These are phyloP conservation scores for Eupithecia vulgata DNA, from an alignment of 2,888 invertebrate species.

Conservation along the genomic window DNA sequence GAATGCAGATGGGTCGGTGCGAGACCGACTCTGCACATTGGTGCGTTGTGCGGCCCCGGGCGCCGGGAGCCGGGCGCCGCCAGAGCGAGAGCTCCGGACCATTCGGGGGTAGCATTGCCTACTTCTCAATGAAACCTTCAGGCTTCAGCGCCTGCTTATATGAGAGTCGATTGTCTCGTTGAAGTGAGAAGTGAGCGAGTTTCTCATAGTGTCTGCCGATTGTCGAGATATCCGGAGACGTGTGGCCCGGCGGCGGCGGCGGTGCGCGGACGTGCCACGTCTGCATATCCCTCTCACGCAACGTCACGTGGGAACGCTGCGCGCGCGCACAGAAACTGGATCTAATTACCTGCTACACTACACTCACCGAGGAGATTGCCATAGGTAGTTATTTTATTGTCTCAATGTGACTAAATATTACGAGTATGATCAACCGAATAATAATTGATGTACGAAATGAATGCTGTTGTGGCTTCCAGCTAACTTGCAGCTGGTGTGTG, in stretches of 20 bases:
- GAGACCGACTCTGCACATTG: not conserved
- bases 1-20: not conserved
- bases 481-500: not conserved
- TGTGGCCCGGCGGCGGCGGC: not conserved
- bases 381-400: not conserved
- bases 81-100: not conserved
- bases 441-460: not conserved
- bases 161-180: not conserved
- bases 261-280: conserved; percentile 20
- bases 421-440: not conserved
- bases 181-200: not conserved
- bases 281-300: conserved; percentile 31
- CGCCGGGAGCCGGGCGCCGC: not conserved
- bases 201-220: not conserved
- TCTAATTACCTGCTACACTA: conserved; percentile 17
- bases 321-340: conserved; percentile 13
- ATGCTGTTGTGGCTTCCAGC: not conserved
- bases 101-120: not conserved
- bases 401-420: not conserved
- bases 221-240: not conserved
- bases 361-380: conserved; percentile 18
- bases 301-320: conserved; percentile 33
- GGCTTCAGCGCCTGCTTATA: not conserved
- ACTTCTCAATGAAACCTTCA: not conserved
- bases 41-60: not conserved